phyloP scores from a whole-genome alignment of 2,888 invertebrate species.

The Embidobia sp. region DNA sequence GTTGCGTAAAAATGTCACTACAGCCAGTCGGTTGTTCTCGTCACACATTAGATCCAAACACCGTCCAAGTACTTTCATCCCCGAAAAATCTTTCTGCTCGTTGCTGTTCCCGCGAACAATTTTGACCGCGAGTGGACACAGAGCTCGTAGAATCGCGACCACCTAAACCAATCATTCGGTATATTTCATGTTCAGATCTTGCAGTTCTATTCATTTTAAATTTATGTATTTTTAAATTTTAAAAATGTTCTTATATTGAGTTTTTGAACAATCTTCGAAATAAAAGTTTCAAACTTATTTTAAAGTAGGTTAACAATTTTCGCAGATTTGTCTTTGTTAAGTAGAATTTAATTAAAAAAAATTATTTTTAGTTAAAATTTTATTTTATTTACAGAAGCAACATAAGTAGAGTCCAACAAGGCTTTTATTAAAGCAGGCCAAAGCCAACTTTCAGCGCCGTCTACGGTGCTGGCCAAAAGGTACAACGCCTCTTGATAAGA shows the following conservation, averaged over 20 bases:
- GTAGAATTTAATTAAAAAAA: too few species aligned
- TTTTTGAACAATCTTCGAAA: too few species aligned
- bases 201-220: too few species aligned
- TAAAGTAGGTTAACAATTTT: too few species aligned
- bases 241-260: too few species aligned
- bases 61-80: slow-evolving; percentile 73
- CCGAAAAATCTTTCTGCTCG: slow-evolving; percentile 72
- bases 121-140: slow-evolving; percentile 73
- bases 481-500: slow-evolving; percentile 76
- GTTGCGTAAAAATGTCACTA: slow-evolving; percentile 71
- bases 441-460: slow-evolving; percentile 77
- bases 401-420: slow-evolving; percentile 71
- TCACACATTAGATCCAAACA: slow-evolving; percentile 75
- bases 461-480: slow-evolving; percentile 77
- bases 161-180: slow-evolving; percentile 69
- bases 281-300: too few species aligned
- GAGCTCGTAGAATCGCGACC: slow-evolving; percentile 72
- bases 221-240: too few species aligned
- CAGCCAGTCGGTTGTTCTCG: slow-evolving; percentile 69
- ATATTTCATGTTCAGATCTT: too few species aligned
- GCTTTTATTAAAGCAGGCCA: slow-evolving; percentile 76
- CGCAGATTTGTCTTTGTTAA: too few species aligned
- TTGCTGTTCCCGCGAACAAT: slow-evolving; percentile 70
- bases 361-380: too few species aligned
- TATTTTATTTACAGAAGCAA: slow-evolving; percentile 68